Evolutionary conservation across 2,888 invertebrate genomes (phyloP).

Genomic region (Hemistola chrysoprasaria): DNA sequence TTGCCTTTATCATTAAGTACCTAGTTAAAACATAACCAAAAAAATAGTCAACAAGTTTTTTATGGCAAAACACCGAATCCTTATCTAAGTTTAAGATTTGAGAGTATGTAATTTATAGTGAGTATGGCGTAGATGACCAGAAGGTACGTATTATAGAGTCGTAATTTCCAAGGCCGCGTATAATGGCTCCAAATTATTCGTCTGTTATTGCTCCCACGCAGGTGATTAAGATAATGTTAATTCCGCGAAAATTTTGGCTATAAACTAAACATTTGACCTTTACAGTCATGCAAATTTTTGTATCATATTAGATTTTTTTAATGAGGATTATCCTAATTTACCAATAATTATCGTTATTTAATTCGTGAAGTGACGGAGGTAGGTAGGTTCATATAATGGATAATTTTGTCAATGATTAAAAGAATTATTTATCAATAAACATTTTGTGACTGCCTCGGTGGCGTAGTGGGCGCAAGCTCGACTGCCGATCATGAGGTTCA

Average conservation of each 20-base stretch:
- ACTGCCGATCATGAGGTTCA: too few species aligned
- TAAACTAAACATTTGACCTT: constrained; percentile 35
- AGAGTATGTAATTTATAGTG: constrained; percentile 35
- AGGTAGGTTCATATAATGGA: constrained; percentile 8
- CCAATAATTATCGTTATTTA: background rate
- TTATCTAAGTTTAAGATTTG: constrained; percentile 7
- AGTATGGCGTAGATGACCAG: constrained; percentile 33
- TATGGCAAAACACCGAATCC: constrained; percentile 14
- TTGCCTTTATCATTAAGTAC: constrained; percentile 11
- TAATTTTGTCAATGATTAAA: too few species aligned
- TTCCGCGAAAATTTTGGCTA: constrained; percentile 30
- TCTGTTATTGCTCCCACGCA: constrained; percentile 40
- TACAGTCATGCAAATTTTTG: constrained; percentile 30
- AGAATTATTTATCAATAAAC: too few species aligned
- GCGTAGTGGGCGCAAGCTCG: too few species aligned
- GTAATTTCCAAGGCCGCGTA: constrained; percentile 35
- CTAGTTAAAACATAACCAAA: background rate
- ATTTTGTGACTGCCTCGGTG: too few species aligned
- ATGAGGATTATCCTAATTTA: constrained; percentile 8
- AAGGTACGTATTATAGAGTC: constrained; percentile 36
- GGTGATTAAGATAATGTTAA: constrained; percentile 37
- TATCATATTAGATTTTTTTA: constrained; percentile 10
- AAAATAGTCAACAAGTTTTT: background rate
- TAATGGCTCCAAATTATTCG: constrained; percentile 41
- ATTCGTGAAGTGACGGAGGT: constrained; percentile 3